Base-by-base conservation (phyloP, 2,888 invertebrate species). In the Tortrix viridana region DNA sequence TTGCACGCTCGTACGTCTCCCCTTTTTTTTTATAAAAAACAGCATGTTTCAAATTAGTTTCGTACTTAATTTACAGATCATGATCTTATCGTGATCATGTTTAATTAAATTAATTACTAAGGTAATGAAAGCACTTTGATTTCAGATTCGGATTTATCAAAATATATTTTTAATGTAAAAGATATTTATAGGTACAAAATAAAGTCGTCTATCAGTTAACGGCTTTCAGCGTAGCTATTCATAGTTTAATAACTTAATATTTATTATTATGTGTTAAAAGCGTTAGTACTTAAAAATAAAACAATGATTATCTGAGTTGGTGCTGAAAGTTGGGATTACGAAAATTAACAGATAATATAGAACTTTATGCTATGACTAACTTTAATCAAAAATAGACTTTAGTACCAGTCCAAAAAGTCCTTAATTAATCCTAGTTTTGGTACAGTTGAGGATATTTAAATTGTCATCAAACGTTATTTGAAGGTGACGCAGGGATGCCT, bases 361-460 rank as follows among this genome's bases (percentile, higher is more conserved):
- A 32, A 50, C 37, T 32, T 16, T 16, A 14, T 19, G 18, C 46
- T 18, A 46, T 18, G 46, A 5, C n/a, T 57, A 12, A 22, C 5
- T 22, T 5, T 38, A 53, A 41, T 22, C 14, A 4, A 63, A 38
- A 47, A 19, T 63, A 46, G 18, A 14, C 41, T 22, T 22, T 53
- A 53, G 14, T 32, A 12, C 47, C 18, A 56, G 12, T 23, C 12
- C 23, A 23, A 38, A 63, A 48, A 41, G 52, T 38, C 57, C 20
- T 3, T 19, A 7, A 6, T 43, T 9, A 12, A 6, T 7, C 5
- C 12, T 19, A 20, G 14, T 22, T 37, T 26, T 49, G 22, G 43
- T 52, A 62, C 41, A 63, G 63, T 63, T 58, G 57, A 41, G 46
- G 52, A 46, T 57, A 53, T 63, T 63, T 53, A 58, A 53, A 63